Conservation (phyloP, 2,113 vertebrate genomes). For the Nycticebus coucang region DNA sequence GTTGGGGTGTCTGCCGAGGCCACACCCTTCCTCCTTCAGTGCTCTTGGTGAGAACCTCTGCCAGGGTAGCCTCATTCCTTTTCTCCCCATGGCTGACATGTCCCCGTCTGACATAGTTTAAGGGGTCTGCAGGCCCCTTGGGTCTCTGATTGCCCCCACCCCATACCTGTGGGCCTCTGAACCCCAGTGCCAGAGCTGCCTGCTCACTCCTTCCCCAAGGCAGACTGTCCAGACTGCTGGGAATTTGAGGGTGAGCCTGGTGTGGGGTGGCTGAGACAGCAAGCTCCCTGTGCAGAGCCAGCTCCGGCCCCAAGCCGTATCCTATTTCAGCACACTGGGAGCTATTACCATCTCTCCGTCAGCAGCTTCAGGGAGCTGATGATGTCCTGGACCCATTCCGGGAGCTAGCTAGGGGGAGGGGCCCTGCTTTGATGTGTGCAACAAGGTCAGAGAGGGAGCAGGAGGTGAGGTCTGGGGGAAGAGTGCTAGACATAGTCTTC, state of each 20-base stretch:
- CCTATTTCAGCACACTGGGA: conserved; percentile 60
- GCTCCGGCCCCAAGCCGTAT: neutral
- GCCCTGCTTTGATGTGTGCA: conserved; percentile 75
- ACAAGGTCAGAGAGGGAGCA: conserved; percentile 58
- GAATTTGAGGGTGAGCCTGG: neutral
- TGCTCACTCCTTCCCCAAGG: accelerated
- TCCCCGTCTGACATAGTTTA: neutral
- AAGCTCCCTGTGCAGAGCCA: neutral
- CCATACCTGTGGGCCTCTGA: neutral
- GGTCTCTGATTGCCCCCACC: neutral
- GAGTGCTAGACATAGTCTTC: neutral
- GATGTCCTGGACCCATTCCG: conserved; percentile 23
- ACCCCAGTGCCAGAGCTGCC: neutral
- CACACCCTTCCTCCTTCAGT: neutral
- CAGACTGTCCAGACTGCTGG: neutral
- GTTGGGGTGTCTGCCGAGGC: accelerated
- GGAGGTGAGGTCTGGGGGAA: neutral
- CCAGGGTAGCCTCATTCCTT: neutral
- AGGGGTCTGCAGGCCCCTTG: neutral
- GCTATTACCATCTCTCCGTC: conserved; percentile 63
- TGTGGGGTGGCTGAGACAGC: no score
- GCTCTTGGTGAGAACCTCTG: neutral
- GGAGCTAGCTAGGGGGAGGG: neutral
- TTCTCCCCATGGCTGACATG: neutral
- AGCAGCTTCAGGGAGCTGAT: conserved; percentile 17